A percentile compares a stretch with the other conserved stretches of the same genome.
Conservation (phyloP, 2,113 vertebrate species). For the Sphyrna mokarran region DNA sequence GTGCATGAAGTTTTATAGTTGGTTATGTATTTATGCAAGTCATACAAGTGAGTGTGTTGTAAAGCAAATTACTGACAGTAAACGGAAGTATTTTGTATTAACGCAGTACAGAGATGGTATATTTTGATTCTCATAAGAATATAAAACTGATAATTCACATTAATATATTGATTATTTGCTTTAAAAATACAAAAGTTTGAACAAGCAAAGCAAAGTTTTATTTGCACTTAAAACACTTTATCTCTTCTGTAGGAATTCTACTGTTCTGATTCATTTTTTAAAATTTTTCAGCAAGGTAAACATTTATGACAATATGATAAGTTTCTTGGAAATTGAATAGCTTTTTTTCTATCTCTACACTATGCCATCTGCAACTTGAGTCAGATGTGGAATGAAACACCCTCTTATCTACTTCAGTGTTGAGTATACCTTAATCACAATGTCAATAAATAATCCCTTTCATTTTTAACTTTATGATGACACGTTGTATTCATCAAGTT, state of each 20-base stretch:
- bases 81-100: background rate
- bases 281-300: background rate
- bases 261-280: background rate
- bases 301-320: background rate
- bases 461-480: background rate
- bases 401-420: background rate
- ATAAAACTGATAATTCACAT: background rate
- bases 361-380: background rate
- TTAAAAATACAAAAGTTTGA: background rate
- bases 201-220: background rate
- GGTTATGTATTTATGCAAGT: background rate
- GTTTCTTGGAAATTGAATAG: background rate
- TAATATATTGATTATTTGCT: background rate
- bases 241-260: background rate
- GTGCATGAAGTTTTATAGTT: background rate
- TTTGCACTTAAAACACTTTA: background rate
- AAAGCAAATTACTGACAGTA: background rate
- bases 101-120: background rate
- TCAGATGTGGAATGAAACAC: background rate
- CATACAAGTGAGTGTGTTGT: background rate
- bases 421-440: background rate
- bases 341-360: background rate
- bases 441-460: background rate
- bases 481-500: background rate
- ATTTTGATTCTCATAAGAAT: background rate